Evolutionary conservation across 2,888 invertebrate genomes (phyloP).

Genomic region (Patella caerulea): DNA sequence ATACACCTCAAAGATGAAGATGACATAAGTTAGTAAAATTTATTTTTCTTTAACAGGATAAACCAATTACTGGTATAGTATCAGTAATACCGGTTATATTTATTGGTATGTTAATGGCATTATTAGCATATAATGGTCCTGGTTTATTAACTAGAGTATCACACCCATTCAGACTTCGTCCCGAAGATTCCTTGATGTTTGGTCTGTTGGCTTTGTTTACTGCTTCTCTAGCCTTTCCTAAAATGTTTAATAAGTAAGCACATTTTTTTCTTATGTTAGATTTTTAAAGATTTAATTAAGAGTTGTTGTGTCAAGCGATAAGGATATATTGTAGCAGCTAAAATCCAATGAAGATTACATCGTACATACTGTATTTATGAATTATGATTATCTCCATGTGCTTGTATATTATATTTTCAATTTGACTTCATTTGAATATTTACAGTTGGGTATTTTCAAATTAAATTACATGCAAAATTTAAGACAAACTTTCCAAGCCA

Average conservation of each 20-base stretch:
- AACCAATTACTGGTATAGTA: constrained; percentile 44
- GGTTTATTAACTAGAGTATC: constrained; percentile 61
- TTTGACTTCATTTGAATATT: no score
- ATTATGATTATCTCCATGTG: no score
- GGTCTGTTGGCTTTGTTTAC: constrained; percentile 64
- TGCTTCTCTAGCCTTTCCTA: constrained; percentile 62
- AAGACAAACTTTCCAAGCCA: no score
- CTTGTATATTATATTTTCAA: no score
- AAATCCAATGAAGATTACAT: no score
- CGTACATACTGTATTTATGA: no score
- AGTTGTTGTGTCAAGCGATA: no score
- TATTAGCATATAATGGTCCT: constrained; percentile 72
- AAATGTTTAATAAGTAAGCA: constrained; percentile 60
- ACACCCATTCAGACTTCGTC: constrained; percentile 55
- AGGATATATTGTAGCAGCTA: no score
- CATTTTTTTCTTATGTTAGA: not conserved
- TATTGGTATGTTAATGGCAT: constrained; percentile 75
- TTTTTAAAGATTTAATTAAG: no score
- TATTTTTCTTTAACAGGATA: constrained; percentile 20
- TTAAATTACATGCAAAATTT: no score
- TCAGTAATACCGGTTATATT: constrained; percentile 71
- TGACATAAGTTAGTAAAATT: not conserved
- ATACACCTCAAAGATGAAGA: not conserved
- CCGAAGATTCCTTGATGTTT: constrained; percentile 62
- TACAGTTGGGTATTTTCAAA: no score